Evolutionary conservation across 1,140 invertebrate genomes (phyloP).

Genomic region (Phenacoccus solenopsis): DNA sequence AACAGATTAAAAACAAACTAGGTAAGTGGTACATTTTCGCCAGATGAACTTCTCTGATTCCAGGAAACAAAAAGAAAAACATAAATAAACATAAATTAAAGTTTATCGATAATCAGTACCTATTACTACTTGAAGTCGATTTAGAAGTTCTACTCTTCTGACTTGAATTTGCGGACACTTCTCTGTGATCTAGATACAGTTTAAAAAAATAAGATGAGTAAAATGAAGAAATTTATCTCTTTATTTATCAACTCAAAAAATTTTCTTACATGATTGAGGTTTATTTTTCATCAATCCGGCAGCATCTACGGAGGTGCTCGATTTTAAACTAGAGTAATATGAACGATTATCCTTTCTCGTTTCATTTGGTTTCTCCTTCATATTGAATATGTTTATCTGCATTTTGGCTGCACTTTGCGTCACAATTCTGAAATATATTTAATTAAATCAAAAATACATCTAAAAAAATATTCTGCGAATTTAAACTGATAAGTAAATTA

Average conservation of each 20-base stretch:
- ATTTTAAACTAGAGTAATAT: background rate
- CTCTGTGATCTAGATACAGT: background rate
- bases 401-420: background rate
- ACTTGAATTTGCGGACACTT: background rate
- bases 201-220: background rate
- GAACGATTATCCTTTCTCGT: background rate
- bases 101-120: too few relatives aligned
- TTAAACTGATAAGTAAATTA: too few relatives aligned
- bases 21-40: too few relatives aligned
- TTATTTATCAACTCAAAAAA: background rate
- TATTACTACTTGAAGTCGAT: background rate
- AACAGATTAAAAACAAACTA: too few relatives aligned
- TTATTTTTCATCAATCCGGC: background rate
- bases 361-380: background rate
- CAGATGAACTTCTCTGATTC: too few relatives aligned
- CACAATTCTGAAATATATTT: background rate
- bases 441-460: background rate
- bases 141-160: background rate
- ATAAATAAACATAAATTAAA: too few relatives aligned
- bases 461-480: background rate
- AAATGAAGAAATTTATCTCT: too few relatives aligned
- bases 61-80: too few relatives aligned
- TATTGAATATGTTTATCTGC: conserved; percentile 5
- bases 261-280: background rate
- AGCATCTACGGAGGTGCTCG: background rate